Evolutionary conservation across 2,888 invertebrate species (phyloP), one percentile per base, ranked within the genome.

Genomic region (Dioctria linearis): DNA sequence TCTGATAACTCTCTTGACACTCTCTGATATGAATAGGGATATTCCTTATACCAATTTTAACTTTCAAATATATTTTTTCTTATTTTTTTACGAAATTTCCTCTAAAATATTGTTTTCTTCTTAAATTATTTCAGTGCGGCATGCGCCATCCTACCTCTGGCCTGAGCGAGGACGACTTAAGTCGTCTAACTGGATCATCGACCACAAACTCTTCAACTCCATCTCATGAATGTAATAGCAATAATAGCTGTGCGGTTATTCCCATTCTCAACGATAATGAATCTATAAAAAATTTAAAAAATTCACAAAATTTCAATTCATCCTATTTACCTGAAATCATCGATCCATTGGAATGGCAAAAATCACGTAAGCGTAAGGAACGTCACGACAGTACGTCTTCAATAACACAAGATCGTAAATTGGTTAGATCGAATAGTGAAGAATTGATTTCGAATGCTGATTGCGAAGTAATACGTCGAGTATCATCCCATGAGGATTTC

Each of bases 401-500:
- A 43, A 87, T 90, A 79, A 90, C 90, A 67, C 90, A 90, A 83
- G 92, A 93, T 85, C 90, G 92, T 80, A 93, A 92, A 86, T 90
- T 92, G 81, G 91, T 91, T 82, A 90, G 92, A 83, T 92, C 92
- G 71, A 92, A 91, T 86, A 92, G 92, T 80, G 92, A 92, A 86
- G 92, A 92, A 85, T 86, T 92, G 81, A 88, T 90, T 73, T 89
- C 90, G 61, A 86, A 86, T 79, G 80, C 81, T 63, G 83, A 82
- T 61, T 82, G 80, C 67, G 87, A 87, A 78, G 85, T 85, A 4
- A 92, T 92, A 54, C 88, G 92, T 79, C 90, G 92, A 84, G 93
- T 92, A n/a, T 91, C 91, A 83, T 92, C 92, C 82, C 92, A 92
- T 86, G 93, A 92, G 86, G 92, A 92, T 86, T 92, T 92, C 84